Percentiles rank a stretch among this genome's conserved stretches.
Evolutionary conservation across 2,113 vertebrate genomes (phyloP).

Genomic region (Setophaga kirtlandii): DNA sequence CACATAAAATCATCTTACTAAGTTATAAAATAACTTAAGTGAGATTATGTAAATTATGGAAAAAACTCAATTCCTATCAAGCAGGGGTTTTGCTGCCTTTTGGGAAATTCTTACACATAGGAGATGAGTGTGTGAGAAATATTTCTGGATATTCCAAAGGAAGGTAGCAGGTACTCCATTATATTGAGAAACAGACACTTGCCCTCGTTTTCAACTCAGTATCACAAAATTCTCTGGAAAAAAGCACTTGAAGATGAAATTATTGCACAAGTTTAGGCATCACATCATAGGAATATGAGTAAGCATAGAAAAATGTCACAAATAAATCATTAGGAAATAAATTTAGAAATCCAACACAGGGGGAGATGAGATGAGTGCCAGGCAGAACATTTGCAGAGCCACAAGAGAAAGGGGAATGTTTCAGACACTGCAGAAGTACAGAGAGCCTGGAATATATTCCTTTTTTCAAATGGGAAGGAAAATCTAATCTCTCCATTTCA

Average conservation of each 20-base stretch:
- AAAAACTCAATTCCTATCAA: background rate
- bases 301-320: background rate
- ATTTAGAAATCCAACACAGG: background rate
- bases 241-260: background rate
- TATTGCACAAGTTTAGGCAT: background rate
- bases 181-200: background rate
- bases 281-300: background rate
- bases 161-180: background rate
- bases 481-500: background rate
- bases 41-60: background rate
- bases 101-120: background rate
- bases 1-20: background rate
- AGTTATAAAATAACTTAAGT: background rate
- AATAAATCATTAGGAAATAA: constrained; percentile 15
- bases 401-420: background rate
- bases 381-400: background rate
- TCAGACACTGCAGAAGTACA: background rate
- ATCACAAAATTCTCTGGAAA: background rate
- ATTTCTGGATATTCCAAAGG: background rate
- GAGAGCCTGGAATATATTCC: background rate
- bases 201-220: background rate
- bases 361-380: background rate
- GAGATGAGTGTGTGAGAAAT: background rate
- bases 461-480: background rate
- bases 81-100: background rate